Conservation (phyloP, 2,113 vertebrate species). For the Ondatra zibethicus region DNA sequence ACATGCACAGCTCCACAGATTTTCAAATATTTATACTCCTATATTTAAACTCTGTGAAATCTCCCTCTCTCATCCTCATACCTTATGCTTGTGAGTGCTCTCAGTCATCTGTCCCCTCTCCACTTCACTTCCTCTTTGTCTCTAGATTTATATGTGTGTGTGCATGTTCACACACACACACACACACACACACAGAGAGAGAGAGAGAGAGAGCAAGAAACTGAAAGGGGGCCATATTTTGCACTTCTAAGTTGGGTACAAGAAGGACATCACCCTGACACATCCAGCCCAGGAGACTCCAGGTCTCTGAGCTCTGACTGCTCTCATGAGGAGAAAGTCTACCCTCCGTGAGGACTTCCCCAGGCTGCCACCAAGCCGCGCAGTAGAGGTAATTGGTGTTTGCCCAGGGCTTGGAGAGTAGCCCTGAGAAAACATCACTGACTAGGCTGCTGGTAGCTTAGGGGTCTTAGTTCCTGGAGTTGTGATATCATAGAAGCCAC, state of each 20-base stretch:
- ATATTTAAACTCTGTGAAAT: constrained; percentile 67
- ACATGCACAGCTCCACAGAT: constrained; percentile 43
- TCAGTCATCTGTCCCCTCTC: background rate
- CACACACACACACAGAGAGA: background rate
- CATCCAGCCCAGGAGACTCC: background rate
- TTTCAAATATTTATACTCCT: constrained; percentile 77
- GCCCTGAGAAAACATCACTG: background rate
- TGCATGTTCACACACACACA: rapidly evolving
- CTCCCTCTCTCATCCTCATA: constrained; percentile 36
- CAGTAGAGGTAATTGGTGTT: constrained; percentile 15
- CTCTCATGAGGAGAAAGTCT: background rate
- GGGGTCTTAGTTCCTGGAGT: background rate
- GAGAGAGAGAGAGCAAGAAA: background rate
- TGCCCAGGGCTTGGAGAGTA: constrained; percentile 25
- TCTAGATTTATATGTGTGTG: background rate
- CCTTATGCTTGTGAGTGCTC: background rate
- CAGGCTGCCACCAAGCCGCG: background rate
- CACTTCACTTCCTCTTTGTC: background rate
- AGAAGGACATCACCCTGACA: background rate
- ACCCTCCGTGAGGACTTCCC: background rate
- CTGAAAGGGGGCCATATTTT: background rate
- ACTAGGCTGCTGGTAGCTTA: background rate
- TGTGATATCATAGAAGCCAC: background rate
- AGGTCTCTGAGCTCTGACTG: too few relatives aligned
- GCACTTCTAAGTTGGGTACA: background rate